These are phyloP conservation scores for Ceyx melanurus DNA, from an alignment of 2,113 vertebrate genomes.

Conservation along the genomic window DNA sequence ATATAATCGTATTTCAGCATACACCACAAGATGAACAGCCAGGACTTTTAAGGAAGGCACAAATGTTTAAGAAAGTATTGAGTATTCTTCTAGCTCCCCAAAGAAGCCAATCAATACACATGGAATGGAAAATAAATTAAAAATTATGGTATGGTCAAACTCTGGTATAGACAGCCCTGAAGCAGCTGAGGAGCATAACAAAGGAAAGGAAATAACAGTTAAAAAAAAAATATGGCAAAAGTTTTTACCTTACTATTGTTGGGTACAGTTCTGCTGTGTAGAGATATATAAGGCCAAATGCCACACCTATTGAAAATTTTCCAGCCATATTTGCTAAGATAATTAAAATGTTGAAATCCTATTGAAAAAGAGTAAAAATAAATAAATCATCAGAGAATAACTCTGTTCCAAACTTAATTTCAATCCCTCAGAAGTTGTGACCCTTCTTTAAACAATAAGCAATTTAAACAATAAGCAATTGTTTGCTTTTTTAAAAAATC, in stretches of 20 bases:
- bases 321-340: conserved; percentile 82
- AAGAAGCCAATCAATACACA: neutral
- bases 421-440: neutral
- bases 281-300: conserved; percentile 90
- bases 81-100: neutral
- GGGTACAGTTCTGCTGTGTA: conserved; percentile 95
- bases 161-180: neutral
- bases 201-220: neutral
- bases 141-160: neutral
- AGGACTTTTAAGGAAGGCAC: neutral
- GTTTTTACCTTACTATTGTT: conserved; percentile 85
- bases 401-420: neutral
- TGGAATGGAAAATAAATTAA: neutral
- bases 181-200: neutral
- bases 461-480: neutral
- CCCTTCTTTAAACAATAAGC: neutral
- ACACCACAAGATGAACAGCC: neutral
- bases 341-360: conserved; percentile 65
- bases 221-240: neutral
- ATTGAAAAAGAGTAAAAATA: conserved; percentile 43
- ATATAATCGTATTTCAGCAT: neutral
- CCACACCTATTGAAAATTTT: conserved; percentile 88
- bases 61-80: neutral
- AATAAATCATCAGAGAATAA: neutral
- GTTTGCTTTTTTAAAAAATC: neutral